Evolutionary conservation across 2,888 invertebrate genomes (phyloP).

Genomic region (Zaprionus obscuricornis): DNA sequence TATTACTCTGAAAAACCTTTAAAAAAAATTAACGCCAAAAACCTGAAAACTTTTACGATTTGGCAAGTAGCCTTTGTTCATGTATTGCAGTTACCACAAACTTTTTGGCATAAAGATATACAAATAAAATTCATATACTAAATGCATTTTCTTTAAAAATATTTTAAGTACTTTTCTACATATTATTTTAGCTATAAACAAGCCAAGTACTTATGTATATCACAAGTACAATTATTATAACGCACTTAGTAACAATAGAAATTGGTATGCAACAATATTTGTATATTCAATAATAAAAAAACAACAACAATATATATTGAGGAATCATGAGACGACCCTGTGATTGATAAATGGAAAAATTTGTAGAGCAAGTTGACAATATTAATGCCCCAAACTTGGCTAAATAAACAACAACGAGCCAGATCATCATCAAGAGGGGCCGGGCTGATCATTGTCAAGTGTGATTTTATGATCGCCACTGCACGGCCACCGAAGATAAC

Average conservation of each 20-base stretch:
- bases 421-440: conserved; percentile 1
- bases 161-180: background rate
- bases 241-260: conserved; percentile 30
- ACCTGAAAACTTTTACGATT: conserved; percentile 5
- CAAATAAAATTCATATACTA: background rate
- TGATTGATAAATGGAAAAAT: conserved; percentile 43
- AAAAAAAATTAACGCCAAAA: too few relatives aligned
- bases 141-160: background rate
- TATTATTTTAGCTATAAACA: background rate
- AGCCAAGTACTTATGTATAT: background rate
- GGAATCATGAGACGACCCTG: too few relatives aligned
- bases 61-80: conserved; percentile 2
- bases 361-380: conserved; percentile 44
- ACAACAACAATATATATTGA: conserved; percentile 28
- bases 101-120: background rate
- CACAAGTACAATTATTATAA: too few relatives aligned
- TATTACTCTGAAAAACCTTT: too few relatives aligned
- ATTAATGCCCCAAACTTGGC: conserved; percentile 13
- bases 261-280: conserved; percentile 40
- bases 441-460: conserved; percentile 52
- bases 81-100: conserved; percentile 2
- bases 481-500: conserved; percentile 3
- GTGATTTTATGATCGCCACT: conserved; percentile 44
- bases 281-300: conserved; percentile 29
- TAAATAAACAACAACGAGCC: conserved; percentile 26